These are phyloP conservation scores for Diprion similis DNA, from an alignment of 1,140 invertebrate genomes.

Conservation along the genomic window DNA sequence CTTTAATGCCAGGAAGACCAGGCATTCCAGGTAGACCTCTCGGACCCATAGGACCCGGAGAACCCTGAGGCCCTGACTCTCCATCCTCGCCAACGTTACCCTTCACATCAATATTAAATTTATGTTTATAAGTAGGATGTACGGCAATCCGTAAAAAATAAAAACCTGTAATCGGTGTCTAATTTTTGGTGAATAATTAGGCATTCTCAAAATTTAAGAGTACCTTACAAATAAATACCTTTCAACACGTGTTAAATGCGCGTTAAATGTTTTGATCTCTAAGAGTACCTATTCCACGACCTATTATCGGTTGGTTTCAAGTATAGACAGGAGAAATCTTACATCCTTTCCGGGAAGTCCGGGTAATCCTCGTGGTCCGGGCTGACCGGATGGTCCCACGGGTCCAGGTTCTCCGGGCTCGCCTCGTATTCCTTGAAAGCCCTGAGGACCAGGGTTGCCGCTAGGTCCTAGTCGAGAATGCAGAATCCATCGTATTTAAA, in stretches of 20 bases:
- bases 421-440: constrained; percentile 81
- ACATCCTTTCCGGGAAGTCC: constrained; percentile 83
- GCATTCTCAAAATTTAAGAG: no score
- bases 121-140: constrained; percentile 9
- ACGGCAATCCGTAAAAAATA: no score
- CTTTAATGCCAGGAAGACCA: constrained; percentile 76
- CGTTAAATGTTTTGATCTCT: background rate
- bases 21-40: constrained; percentile 79
- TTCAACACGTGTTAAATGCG: no score
- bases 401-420: constrained; percentile 76
- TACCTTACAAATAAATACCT: no score
- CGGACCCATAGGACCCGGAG: constrained; percentile 71
- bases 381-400: constrained; percentile 68
- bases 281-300: no score
- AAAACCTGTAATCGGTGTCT: no score
- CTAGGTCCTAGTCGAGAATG: constrained; percentile 56
- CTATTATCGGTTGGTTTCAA: no score
- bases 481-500: background rate
- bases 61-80: constrained; percentile 70
- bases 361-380: constrained; percentile 71
- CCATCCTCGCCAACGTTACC: constrained; percentile 81
- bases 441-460: constrained; percentile 76
- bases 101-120: constrained; percentile 51
- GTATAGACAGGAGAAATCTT: constrained; percentile 40
- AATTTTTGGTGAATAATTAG: no score